A percentile compares a stretch with the other conserved stretches of the same genome.
phyloP scores from a whole-genome alignment of 1,140 invertebrate species.

The Apis laboriosa region DNA sequence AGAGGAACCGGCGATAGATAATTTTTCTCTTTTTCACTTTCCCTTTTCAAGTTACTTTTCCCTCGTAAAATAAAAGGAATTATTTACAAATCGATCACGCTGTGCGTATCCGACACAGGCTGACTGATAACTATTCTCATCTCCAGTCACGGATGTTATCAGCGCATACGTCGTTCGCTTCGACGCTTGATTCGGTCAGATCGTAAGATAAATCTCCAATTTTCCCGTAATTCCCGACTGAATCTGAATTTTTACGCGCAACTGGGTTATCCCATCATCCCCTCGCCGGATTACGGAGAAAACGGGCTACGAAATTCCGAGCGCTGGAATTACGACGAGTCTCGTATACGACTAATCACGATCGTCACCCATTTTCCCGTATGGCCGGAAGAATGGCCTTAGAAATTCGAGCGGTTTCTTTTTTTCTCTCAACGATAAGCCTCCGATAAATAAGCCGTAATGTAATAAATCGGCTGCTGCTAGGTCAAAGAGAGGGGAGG shows the following conservation, averaged over 20 bases:
- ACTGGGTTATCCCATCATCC: conserved; percentile 45
- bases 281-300: conserved; percentile 46
- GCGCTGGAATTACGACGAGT: conserved; percentile 56
- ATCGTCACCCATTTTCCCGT: neutral
- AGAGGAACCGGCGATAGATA: conserved; percentile 30
- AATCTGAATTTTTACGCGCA: conserved; percentile 45
- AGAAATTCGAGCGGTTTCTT: neutral
- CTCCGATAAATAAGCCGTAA: conserved; percentile 61
- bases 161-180: too few relatives aligned
- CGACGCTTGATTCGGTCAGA: neutral
- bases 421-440: neutral
- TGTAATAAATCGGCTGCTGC: conserved; percentile 50
- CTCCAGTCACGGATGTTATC: too few relatives aligned
- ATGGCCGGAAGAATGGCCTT: neutral
- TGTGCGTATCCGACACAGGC: too few relatives aligned
- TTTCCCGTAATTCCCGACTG: conserved; percentile 16
- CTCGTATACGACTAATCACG: conserved; percentile 34
- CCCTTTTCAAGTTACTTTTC: too few relatives aligned
- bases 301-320: conserved; percentile 38
- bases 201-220: conserved; percentile 31
- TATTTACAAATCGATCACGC: too few relatives aligned
- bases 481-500: conserved; percentile 16
- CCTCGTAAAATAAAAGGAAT: too few relatives aligned
- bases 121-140: too few relatives aligned
- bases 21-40: neutral